These are phyloP conservation scores for Phasianus colchicus DNA, from an alignment of 2,113 vertebrate species.

Conservation along the genomic window DNA sequence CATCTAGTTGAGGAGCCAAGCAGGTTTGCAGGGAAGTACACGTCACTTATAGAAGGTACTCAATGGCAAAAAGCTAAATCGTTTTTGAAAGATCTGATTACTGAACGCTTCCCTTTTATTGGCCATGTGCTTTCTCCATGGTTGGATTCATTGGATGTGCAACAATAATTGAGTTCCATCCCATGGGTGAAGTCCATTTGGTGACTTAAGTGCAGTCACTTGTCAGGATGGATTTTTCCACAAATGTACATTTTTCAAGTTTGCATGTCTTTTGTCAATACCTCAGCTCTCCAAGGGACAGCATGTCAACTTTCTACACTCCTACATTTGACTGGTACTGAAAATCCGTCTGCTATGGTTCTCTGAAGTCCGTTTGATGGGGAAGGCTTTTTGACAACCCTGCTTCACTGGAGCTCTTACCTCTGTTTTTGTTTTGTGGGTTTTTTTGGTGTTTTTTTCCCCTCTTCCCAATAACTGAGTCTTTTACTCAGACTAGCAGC, in stretches of 20 bases:
- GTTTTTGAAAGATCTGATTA: slow-evolving; percentile 92
- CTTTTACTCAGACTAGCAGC: slow-evolving; percentile 34
- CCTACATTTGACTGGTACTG: slow-evolving; percentile 63
- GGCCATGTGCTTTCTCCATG: slow-evolving; percentile 80
- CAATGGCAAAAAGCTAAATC: slow-evolving; percentile 86
- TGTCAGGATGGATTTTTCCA: slow-evolving; percentile 83
- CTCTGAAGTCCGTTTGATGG: slow-evolving; percentile 66
- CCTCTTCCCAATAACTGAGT: neutral
- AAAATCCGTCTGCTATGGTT: slow-evolving; percentile 68
- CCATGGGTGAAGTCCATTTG: slow-evolving; percentile 86
- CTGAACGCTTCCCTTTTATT: slow-evolving; percentile 78
- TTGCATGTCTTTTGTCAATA: slow-evolving; percentile 75
- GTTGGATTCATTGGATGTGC: slow-evolving; percentile 85
- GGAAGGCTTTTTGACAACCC: slow-evolving; percentile 69
- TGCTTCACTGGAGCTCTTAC: slow-evolving; percentile 63
- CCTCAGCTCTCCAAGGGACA: slow-evolving; percentile 64
- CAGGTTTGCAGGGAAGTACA: slow-evolving; percentile 76
- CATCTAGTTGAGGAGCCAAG: neutral
- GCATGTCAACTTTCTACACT: slow-evolving; percentile 63
- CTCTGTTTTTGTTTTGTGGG: slow-evolving; percentile 13
- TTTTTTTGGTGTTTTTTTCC: neutral
- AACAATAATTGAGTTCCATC: slow-evolving; percentile 86
- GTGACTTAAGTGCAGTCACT: slow-evolving; percentile 88
- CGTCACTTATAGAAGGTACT: slow-evolving; percentile 82
- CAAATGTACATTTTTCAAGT: slow-evolving; percentile 71